phyloP scores from a whole-genome alignment of 1,140 invertebrate species.

The Panulirus ornatus region DNA sequence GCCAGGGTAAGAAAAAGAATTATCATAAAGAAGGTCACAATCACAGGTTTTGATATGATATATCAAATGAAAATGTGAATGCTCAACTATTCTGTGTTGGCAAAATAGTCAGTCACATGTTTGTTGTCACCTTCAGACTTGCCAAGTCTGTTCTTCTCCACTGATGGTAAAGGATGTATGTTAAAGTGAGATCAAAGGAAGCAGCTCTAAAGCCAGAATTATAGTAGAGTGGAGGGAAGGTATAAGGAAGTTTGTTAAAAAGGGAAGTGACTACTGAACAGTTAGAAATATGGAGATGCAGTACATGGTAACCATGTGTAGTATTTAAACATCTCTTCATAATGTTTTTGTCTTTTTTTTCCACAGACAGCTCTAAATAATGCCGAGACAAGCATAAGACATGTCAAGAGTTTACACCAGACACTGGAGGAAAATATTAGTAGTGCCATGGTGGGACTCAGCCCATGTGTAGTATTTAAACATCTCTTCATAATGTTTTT shows the following conservation, averaged over 20 bases:
- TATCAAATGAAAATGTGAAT: no score
- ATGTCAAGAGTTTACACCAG: slow-evolving; percentile 87
- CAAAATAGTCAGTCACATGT: no score
- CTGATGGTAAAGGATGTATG: no score
- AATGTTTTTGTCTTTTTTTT: slow-evolving; percentile 71
- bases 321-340: neutral
- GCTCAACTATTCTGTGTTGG: no score
- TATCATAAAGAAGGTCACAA: no score
- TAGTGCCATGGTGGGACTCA: slow-evolving; percentile 82
- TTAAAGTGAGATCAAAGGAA: no score
- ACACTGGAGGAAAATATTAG: slow-evolving; percentile 86
- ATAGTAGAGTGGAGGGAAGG: neutral
- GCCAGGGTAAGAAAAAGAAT: no score
- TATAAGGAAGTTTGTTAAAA: neutral
- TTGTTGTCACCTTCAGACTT: no score
- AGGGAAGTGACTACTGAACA: neutral
- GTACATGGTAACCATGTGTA: neutral
- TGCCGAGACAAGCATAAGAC: slow-evolving; percentile 94
- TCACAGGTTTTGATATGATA: no score
- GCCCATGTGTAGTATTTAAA: slow-evolving; percentile 84
- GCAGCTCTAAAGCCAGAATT: no score
- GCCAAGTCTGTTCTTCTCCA: no score
- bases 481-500: slow-evolving; percentile 60
- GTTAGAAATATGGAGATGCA: neutral
- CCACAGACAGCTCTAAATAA: slow-evolving; percentile 93